Conservation (phyloP, 1,140 invertebrate species). For the Anadara kagoshimensis region DNA sequence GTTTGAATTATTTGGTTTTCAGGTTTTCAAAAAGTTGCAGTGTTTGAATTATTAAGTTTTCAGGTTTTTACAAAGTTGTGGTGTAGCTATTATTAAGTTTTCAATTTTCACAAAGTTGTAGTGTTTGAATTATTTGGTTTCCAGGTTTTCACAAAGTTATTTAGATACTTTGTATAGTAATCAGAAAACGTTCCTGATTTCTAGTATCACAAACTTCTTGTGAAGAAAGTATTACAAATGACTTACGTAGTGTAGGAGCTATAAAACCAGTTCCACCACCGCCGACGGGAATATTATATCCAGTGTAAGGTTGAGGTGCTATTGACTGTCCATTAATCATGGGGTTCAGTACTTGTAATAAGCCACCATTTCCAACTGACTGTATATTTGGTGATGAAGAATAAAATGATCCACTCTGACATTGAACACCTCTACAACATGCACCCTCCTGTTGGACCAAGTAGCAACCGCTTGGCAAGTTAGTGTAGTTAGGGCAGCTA, state of each 20-base stretch:
- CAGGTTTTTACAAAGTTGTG: no score
- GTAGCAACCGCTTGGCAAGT: conserved; percentile 45
- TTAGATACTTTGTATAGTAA: no score
- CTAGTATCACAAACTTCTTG: no score
- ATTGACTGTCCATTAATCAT: conserved; percentile 10
- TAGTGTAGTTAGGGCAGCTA: conserved; percentile 52
- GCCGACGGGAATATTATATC: conserved; percentile 9
- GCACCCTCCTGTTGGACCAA: conserved; percentile 31
- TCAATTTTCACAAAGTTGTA: no score
- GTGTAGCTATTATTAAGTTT: no score
- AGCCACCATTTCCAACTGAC: conserved; percentile 30
- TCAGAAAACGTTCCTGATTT: no score
- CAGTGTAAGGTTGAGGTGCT: conserved; percentile 1
- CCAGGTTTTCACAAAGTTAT: no score
- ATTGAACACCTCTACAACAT: conserved; percentile 44
- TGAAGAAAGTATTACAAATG: background rate
- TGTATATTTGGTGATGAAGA: conserved; percentile 41
- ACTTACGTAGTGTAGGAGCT: conserved; percentile 48
- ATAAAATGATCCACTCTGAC: conserved; percentile 38
- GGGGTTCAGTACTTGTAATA: conserved; percentile 20
- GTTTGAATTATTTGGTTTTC: no score
- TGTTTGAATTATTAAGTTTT: no score
- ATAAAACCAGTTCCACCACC: conserved; percentile 31
- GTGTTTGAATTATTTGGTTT: no score
- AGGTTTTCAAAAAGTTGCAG: no score